A percentile compares a stretch with the other conserved stretches of the same genome.
Conservation (phyloP, 1,140 invertebrate species). For the Drosophila busckii region DNA sequence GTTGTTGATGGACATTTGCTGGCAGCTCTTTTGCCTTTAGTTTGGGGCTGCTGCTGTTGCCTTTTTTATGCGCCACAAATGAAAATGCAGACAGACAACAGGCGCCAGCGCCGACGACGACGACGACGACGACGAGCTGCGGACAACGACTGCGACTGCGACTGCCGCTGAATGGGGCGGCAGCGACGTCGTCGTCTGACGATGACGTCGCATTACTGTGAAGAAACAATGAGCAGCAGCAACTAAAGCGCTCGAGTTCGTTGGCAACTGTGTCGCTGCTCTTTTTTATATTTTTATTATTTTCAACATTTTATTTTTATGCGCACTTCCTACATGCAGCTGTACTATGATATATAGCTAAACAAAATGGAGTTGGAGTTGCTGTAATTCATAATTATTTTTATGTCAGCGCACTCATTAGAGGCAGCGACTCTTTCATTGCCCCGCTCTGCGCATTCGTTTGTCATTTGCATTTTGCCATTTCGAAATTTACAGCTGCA, state of each 20-base stretch:
- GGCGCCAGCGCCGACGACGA: slow-evolving; percentile 46
- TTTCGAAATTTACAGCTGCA: slow-evolving; percentile 53
- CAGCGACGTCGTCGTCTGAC: slow-evolving; percentile 51
- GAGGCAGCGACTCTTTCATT: slow-evolving; percentile 19
- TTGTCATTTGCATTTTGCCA: slow-evolving; percentile 67
- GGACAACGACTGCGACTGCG: slow-evolving; percentile 11
- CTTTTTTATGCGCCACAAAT: slow-evolving; percentile 74
- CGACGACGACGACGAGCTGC: slow-evolving; percentile 13
- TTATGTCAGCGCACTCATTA: slow-evolving; percentile 74
- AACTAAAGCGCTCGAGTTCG: slow-evolving; percentile 57
- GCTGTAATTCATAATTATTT: slow-evolving; percentile 77
- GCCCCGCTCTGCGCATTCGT: not conserved
- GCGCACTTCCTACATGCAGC: slow-evolving; percentile 60
- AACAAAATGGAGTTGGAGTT: slow-evolving; percentile 65
- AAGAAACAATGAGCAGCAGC: slow-evolving; percentile 65
- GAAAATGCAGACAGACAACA: slow-evolving; percentile 75
- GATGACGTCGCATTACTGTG: slow-evolving; percentile 73
- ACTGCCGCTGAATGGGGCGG: slow-evolving; percentile 5
- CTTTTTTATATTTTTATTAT: slow-evolving; percentile 13
- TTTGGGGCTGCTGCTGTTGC: slow-evolving; percentile 30
- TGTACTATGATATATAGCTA: slow-evolving; percentile 59
- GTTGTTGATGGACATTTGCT: slow-evolving; percentile 73
- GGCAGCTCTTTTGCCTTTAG: slow-evolving; percentile 63
- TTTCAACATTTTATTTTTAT: slow-evolving; percentile 23
- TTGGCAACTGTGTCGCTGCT: slow-evolving; percentile 51